Conservation (phyloP, 2,797 vertebrate genomes). For the Megaceryle alcyon region DNA sequence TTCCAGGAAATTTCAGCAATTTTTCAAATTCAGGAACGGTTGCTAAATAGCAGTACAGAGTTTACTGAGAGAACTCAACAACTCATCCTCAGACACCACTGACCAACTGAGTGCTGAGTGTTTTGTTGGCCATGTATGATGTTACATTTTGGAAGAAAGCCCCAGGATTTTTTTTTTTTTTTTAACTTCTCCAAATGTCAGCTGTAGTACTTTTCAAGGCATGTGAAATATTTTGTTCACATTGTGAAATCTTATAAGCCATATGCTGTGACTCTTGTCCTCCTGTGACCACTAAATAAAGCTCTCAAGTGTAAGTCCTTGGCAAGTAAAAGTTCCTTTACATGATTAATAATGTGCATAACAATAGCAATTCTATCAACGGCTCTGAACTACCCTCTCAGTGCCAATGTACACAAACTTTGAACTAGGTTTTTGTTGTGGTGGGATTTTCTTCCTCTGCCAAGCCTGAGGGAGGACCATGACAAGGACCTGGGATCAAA, state of each 20-base stretch:
- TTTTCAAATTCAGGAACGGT: not conserved
- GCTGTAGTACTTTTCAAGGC: not conserved
- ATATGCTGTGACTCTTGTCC: not conserved
- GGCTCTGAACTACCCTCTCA: not conserved
- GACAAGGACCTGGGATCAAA: not conserved
- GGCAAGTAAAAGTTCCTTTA: not conserved
- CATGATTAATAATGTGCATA: not conserved
- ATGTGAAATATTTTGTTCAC: not conserved
- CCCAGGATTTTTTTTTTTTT: not conserved
- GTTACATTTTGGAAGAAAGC: slow-evolving; percentile 29
- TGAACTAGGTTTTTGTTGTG: not conserved
- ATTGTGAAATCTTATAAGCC: not conserved
- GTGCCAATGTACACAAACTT: not conserved
- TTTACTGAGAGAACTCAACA: not conserved
- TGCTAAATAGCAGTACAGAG: not conserved
- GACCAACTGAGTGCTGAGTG: not conserved
- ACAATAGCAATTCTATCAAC: not conserved
- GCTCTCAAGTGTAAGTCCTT: not conserved
- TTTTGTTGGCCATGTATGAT: not conserved
- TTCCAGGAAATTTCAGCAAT: not conserved
- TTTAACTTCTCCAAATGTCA: not conserved
- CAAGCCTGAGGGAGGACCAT: not conserved
- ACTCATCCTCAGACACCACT: not conserved
- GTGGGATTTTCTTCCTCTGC: not conserved
- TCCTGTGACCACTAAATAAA: not conserved